phyloP scores from a whole-genome alignment of 2,888 invertebrate genomes.

The Lypha dubia region DNA sequence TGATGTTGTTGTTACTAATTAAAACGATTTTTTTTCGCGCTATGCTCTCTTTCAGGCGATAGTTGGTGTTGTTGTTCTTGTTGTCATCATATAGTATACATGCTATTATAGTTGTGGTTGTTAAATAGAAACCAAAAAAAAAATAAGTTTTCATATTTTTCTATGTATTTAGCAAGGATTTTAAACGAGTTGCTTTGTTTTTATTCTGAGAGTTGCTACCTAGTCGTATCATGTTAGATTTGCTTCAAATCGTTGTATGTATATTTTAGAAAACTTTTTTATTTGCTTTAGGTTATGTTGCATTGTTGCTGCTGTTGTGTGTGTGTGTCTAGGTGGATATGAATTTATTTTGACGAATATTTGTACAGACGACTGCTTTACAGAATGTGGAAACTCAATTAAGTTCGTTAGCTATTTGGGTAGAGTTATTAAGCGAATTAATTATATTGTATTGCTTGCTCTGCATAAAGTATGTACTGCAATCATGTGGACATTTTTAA shows the following conservation, averaged over 20 bases:
- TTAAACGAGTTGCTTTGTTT: conserved; percentile 41
- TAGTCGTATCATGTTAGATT: conserved; percentile 59
- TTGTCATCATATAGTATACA: conserved; percentile 31
- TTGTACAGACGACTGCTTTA: conserved; percentile 33
- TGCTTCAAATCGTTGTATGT: not conserved
- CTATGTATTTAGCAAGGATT: conserved; percentile 32
- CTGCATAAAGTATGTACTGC: too few relatives aligned
- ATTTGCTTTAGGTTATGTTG: conserved; percentile 6
- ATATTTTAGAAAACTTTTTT: conserved; percentile 8
- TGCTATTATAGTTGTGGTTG: conserved; percentile 64
- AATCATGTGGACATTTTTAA: too few relatives aligned
- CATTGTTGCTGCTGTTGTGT: too few relatives aligned
- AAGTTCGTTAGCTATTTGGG: conserved; percentile 69
- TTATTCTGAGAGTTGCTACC: conserved; percentile 36
- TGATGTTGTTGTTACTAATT: conserved; percentile 70
- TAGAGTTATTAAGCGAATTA: conserved; percentile 62
- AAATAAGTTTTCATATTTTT: conserved; percentile 26
- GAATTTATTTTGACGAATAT: conserved; percentile 9
- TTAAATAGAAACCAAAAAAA: too few relatives aligned
- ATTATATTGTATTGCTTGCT: conserved; percentile 31
- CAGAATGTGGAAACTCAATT: conserved; percentile 68
- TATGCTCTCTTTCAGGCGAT: not conserved
- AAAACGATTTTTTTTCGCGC: conserved; percentile 51
- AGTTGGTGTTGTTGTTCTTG: too few relatives aligned
- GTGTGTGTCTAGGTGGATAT: not conserved